These are phyloP conservation scores for Triplophysa bombifrons DNA, from an alignment of 2,797 vertebrate genomes.

Conservation along the genomic window DNA sequence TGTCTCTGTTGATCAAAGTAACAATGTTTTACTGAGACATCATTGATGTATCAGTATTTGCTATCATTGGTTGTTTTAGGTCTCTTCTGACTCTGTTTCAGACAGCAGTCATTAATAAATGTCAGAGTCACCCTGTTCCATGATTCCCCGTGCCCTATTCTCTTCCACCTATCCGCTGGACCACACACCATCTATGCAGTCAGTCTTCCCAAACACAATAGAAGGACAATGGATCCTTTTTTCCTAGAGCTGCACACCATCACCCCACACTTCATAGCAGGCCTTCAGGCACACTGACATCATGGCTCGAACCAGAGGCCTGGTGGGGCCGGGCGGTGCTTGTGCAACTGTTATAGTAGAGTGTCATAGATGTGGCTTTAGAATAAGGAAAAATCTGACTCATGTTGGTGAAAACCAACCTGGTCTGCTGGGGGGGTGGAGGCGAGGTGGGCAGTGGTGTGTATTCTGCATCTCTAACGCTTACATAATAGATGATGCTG, in stretches of 20 bases:
- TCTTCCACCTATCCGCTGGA: conserved; percentile 34
- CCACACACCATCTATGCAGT: conserved; percentile 54
- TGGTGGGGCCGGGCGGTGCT: background rate
- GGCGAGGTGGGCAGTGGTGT: background rate
- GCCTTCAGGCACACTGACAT: background rate
- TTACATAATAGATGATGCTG: background rate
- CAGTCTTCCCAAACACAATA: conserved; percentile 58
- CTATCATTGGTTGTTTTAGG: background rate
- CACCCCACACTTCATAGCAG: conserved; percentile 1
- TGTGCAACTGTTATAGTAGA: background rate
- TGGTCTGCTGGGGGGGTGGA: background rate
- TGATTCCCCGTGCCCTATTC: conserved; percentile 33
- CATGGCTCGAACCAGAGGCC: background rate
- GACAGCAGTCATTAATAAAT: conserved; percentile 30
- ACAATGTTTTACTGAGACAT: background rate
- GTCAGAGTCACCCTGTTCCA: conserved; percentile 48
- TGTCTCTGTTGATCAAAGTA: background rate
- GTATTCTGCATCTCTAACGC: background rate
- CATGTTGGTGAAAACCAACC: background rate
- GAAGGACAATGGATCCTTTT: conserved; percentile 70
- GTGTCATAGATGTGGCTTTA: conserved; percentile 1
- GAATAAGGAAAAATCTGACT: background rate
- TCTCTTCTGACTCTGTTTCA: conserved; percentile 7
- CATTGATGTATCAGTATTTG: background rate
- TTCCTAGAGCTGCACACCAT: conserved; percentile 7